A percentile compares a stretch with the other conserved stretches of the same genome.
phyloP scores from a whole-genome alignment of 64 coral and sea anemone species.

The Montipora cactus region DNA sequence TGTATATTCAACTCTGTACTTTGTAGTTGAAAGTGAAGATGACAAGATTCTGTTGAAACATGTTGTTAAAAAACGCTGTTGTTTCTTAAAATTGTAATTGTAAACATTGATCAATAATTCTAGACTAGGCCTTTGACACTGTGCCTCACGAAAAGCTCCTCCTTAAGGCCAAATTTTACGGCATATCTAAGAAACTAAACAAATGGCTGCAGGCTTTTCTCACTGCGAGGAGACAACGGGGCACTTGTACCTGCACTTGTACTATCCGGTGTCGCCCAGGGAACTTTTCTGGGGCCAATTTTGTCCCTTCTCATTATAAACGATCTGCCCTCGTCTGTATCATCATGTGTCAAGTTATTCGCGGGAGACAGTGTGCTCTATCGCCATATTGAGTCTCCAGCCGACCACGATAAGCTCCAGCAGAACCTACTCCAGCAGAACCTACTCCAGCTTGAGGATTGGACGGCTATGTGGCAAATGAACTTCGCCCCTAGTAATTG shows the following conservation, averaged over 20 bases:
- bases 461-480: neutral
- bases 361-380: neutral
- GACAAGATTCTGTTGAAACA: no score
- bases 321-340: neutral
- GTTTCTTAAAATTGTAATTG: no score
- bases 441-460: neutral
- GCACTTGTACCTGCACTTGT: neutral
- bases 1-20: no score
- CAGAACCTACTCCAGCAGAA: neutral
- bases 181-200: neutral
- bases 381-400: neutral
- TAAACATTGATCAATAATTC: no score
- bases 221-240: neutral
- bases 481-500: neutral
- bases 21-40: no score
- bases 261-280: neutral
- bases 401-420: neutral
- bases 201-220: neutral
- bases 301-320: neutral
- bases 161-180: neutral
- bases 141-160: neutral
- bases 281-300: neutral
- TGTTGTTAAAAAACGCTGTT: no score
- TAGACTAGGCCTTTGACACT: no score
- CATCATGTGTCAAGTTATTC: neutral